phyloP scores from a whole-genome alignment of 2,113 vertebrate species.

The Oreochromis niloticus region DNA sequence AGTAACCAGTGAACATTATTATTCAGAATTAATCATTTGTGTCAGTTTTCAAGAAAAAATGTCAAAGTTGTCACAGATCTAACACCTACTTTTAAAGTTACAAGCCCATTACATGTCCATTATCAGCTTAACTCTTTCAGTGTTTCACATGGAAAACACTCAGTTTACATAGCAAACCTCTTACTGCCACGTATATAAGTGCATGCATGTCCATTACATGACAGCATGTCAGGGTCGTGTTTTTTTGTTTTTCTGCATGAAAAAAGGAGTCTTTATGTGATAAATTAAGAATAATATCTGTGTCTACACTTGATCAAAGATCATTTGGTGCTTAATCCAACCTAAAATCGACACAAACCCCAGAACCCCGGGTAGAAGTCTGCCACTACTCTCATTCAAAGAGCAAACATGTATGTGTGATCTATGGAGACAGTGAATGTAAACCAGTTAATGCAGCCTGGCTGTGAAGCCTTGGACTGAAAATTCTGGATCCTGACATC shows the following conservation, averaged over 20 bases:
- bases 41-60: background rate
- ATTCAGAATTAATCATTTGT: background rate
- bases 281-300: background rate
- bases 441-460: background rate
- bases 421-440: background rate
- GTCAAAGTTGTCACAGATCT: background rate
- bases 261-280: background rate
- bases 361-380: background rate
- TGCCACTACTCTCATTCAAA: background rate
- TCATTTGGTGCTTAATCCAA: background rate
- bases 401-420: background rate
- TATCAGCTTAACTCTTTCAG: background rate
- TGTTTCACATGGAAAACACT: background rate
- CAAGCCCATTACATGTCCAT: rapidly evolving
- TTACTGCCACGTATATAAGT: background rate
- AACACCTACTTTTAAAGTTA: background rate
- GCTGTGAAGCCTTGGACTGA: background rate
- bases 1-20: background rate
- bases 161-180: background rate
- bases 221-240: background rate
- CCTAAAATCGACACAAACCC: no score
- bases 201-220: background rate
- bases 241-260: background rate
- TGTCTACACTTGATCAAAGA: rapidly evolving
- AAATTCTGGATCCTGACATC: background rate